phyloP scores from a whole-genome alignment of 2,888 invertebrate genomes.

The Eupithecia inturbata region DNA sequence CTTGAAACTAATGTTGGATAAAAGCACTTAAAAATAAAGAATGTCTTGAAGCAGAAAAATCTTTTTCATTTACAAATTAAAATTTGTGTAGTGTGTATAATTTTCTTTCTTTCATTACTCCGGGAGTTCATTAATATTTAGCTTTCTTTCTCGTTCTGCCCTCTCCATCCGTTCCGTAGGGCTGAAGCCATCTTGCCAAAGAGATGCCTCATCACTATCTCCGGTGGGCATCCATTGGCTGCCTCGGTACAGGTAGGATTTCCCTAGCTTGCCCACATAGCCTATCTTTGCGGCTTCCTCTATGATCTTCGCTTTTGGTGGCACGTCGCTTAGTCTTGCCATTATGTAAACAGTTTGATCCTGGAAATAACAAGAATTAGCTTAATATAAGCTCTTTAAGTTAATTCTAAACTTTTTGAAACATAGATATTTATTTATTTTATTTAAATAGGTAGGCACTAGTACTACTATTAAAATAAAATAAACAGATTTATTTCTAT shows the following conservation, averaged over 20 bases:
- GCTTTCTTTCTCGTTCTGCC: neutral
- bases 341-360: constrained; percentile 46
- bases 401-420: neutral
- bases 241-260: constrained; percentile 68
- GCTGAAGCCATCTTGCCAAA: constrained; percentile 36
- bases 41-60: too few species aligned
- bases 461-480: too few species aligned
- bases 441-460: too few species aligned
- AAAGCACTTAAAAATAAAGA: too few species aligned
- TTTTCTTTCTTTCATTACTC: too few species aligned
- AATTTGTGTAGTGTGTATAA: too few species aligned
- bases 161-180: neutral
- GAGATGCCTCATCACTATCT: constrained; percentile 54
- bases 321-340: constrained; percentile 55
- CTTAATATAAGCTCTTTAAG: neutral
- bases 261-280: constrained; percentile 57
- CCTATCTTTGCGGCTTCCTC: constrained; percentile 59
- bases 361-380: constrained; percentile 46
- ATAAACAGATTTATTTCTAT: too few species aligned
- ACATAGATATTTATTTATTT: neutral
- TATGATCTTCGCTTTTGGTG: constrained; percentile 53
- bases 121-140: neutral
- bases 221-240: constrained; percentile 68
- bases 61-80: too few species aligned
- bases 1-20: too few species aligned